These are phyloP conservation scores for Melipona quadrifasciata DNA, from an alignment of 1,140 invertebrate species.

Conservation along the genomic window DNA sequence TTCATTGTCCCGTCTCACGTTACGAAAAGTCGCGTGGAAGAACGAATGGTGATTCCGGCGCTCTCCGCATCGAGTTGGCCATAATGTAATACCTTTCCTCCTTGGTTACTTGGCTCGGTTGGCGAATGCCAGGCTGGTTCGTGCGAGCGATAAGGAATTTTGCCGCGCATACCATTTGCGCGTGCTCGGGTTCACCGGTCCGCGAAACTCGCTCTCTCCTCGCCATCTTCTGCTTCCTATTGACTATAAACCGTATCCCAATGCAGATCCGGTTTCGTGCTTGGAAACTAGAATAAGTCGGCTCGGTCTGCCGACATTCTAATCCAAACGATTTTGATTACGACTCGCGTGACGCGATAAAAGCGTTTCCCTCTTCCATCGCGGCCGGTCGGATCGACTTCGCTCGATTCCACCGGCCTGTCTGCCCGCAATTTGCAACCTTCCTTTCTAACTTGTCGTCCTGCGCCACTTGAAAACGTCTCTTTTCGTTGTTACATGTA, in stretches of 20 bases:
- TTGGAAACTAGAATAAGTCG: constrained; percentile 54
- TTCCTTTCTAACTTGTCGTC: constrained; percentile 39
- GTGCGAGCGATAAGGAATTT: constrained; percentile 63
- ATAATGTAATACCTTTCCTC: constrained; percentile 35
- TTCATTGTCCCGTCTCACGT: not conserved
- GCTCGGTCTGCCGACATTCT: constrained; percentile 28
- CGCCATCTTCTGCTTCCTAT: constrained; percentile 72
- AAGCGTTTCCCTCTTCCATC: constrained; percentile 12
- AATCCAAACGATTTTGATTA: constrained; percentile 57
- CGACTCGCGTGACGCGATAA: constrained; percentile 51
- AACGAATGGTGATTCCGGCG: not conserved
- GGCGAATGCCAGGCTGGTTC: constrained; percentile 47
- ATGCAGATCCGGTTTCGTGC: constrained; percentile 63
- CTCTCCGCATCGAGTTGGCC: not conserved
- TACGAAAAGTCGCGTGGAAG: not conserved
- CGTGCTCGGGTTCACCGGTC: constrained; percentile 71
- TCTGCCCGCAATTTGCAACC: constrained; percentile 9
- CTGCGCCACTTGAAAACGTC: not conserved
- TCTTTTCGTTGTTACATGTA: too few relatives aligned
- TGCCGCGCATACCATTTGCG: constrained; percentile 51
- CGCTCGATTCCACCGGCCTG: not conserved
- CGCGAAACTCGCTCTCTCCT: constrained; percentile 73
- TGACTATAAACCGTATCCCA: constrained; percentile 57
- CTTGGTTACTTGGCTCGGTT: constrained; percentile 31
- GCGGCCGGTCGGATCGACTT: not conserved